Evolutionary conservation across 2,113 vertebrate species (phyloP).

Genomic region (Helogale parvula): DNA sequence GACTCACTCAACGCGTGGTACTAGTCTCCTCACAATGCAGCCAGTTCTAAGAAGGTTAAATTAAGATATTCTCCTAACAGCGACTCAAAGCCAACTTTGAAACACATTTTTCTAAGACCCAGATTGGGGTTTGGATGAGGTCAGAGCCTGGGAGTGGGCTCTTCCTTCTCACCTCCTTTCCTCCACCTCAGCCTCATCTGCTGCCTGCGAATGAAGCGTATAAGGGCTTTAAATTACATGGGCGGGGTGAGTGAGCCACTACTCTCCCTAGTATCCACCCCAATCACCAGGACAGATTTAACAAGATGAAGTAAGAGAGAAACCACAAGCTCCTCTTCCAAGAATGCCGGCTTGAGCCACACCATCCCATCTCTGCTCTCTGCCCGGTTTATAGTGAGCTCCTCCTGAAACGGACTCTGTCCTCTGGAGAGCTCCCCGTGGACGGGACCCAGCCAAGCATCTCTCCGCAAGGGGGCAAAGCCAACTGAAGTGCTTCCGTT

Average conservation of each 20-base stretch:
- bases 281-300: constrained; percentile 82
- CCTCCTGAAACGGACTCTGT: constrained; percentile 70
- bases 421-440: constrained; percentile 15
- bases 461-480: constrained; percentile 60
- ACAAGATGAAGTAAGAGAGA: constrained; percentile 84
- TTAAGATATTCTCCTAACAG: background rate
- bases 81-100: background rate
- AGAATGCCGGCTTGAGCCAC: constrained; percentile 78
- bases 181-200: background rate
- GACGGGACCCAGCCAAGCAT: constrained; percentile 63
- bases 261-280: constrained; percentile 68
- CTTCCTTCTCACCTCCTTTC: constrained; percentile 20
- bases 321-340: constrained; percentile 79
- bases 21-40: background rate
- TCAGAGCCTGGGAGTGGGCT: constrained; percentile 17
- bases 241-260: constrained; percentile 12
- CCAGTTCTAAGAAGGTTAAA: background rate
- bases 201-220: background rate
- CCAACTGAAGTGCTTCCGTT: constrained; percentile 68
- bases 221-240: background rate
- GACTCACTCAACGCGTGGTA: fast-evolving
- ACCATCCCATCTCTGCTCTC: constrained; percentile 64
- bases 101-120: constrained; percentile 2
- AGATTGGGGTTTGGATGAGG: constrained; percentile 42
- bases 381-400: constrained; percentile 58